Base-by-base conservation (phyloP, 2,113 vertebrate species). In the Emydura subglobosa region DNA sequence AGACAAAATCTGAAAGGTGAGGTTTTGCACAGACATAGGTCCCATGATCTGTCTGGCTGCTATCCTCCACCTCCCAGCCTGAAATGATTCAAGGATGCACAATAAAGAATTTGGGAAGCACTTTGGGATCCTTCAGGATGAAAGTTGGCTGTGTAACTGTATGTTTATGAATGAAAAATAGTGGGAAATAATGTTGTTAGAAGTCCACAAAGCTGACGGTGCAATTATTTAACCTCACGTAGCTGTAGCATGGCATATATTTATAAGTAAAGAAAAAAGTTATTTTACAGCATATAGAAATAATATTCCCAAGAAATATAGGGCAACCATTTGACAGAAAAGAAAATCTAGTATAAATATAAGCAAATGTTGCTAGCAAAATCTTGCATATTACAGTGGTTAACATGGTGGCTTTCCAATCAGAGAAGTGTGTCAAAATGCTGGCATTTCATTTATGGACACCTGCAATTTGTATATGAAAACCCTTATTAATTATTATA, bases 151-250 rank as follows among this genome's bases (percentile, higher is more conserved):
- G 10, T 47, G 82, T 61, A 34, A 0, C 24, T 76, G 96, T 89
- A 74, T 91, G 83, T 76, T 92, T 89, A 92, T 97, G 94, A 91
- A 93, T 82, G 57, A 53, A 0, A 31, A 83, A 3, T 34, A 72
- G n/a, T 39, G 55, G 3, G 25, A 24, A 54, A 72, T n/a, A 10
- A 19, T 59, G 54, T 72, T 83, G 87, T 80, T 72, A 87, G 6
- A n/a, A 51, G 74, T 34, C 81, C 68, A 65, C 49, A 88, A 85
- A 83, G 50, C 86, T 91, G 87, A 27, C 51, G 39, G 42, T 13
- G 34, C 42, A 78, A 86, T 16, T 44, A 82, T 34, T 1, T 65
- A 49, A 44, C 6, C 57, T 88, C 22, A 4, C 68, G 5, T 6
- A 31, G 59, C n/a, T 83, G 29, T 34, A 29, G 25, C 54, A 83